Evolutionary conservation across 1,140 invertebrate species (phyloP).

Genomic region (Drosophila parabipectinata): DNA sequence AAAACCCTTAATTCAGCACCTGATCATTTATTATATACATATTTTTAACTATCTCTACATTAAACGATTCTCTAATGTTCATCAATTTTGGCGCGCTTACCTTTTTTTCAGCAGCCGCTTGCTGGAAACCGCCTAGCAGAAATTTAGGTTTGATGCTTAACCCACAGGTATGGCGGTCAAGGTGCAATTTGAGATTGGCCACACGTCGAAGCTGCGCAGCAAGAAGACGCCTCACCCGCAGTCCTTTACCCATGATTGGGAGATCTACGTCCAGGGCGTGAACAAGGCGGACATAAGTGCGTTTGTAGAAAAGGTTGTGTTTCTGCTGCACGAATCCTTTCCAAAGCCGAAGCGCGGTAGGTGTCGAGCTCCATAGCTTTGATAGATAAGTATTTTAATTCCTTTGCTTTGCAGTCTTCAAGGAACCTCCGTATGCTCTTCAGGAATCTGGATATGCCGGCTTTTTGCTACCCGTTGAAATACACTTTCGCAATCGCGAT

Average conservation of each 20-base stretch:
- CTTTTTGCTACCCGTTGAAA: constrained; percentile 94
- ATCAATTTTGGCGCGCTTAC: constrained; percentile 23
- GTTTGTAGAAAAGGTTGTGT: constrained; percentile 98
- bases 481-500: constrained; percentile 95
- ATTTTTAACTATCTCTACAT: neutral
- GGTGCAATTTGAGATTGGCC: constrained; percentile 96
- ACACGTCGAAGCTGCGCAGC: constrained; percentile 91
- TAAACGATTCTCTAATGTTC: neutral
- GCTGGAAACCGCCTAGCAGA: constrained; percentile 29
- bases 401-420: constrained; percentile 88
- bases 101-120: constrained; percentile 9
- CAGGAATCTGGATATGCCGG: constrained; percentile 97
- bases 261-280: constrained; percentile 95
- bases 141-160: constrained; percentile 45
- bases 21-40: constrained; percentile 4
- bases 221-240: constrained; percentile 89
- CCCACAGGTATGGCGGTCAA: constrained; percentile 88
- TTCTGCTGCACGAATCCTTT: constrained; percentile 96
- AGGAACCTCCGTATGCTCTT: constrained; percentile 95
- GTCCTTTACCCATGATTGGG: constrained; percentile 98
- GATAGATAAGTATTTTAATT: neutral
- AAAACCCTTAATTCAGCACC: neutral
- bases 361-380: constrained; percentile 1
- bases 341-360: constrained; percentile 94
- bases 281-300: constrained; percentile 93